Evolutionary conservation across 2,113 vertebrate species (phyloP).

Genomic region (Mustela nigripes): DNA sequence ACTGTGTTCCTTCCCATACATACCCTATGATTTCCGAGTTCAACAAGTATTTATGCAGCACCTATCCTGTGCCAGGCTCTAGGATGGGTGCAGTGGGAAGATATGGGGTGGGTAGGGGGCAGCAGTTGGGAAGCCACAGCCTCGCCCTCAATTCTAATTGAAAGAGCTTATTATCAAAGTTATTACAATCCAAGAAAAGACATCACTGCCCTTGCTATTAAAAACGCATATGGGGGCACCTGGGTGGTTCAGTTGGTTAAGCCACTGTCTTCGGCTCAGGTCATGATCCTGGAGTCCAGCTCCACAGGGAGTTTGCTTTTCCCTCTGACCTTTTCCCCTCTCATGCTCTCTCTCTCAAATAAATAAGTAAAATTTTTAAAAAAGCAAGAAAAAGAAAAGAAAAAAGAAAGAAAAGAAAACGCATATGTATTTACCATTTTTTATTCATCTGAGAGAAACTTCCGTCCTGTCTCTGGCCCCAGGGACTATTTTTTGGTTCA

Average conservation of each 20-base stretch:
- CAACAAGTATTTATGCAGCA: neutral
- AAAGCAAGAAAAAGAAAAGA: no score
- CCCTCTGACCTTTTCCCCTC: no score
- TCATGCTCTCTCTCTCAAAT: no score
- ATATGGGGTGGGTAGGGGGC: neutral
- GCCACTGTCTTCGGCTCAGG: no score
- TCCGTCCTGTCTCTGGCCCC: neutral
- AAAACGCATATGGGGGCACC: neutral
- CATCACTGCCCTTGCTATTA: neutral
- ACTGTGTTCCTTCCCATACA: neutral
- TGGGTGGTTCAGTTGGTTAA: no score
- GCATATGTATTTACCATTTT: neutral
- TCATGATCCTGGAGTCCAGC: no score
- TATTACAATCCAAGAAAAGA: neutral
- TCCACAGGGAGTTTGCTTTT: no score
- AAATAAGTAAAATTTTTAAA: no score
- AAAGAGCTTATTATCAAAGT: neutral
- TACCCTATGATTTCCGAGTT: neutral
- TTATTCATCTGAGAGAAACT: neutral
- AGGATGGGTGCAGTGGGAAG: neutral
- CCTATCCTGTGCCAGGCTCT: neutral
- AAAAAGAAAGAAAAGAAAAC: neutral
- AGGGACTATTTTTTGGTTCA: neutral
- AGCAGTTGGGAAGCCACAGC: neutral
- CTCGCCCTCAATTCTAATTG: neutral